These are phyloP conservation scores for Dynastes maya DNA, from an alignment of 2,888 invertebrate species.

Conservation along the genomic window DNA sequence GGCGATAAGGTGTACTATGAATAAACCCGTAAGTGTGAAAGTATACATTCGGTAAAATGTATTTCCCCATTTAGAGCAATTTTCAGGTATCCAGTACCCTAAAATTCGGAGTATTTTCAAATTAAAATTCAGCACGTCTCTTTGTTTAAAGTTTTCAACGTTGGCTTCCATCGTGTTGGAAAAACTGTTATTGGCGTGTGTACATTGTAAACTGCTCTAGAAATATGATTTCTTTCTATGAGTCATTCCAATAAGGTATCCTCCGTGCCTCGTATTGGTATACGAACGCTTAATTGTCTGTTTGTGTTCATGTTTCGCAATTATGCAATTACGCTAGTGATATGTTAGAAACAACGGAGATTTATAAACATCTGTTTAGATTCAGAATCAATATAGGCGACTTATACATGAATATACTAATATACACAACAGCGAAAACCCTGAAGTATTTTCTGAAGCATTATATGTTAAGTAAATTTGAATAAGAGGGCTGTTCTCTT, in stretches of 20 bases:
- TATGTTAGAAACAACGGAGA: neutral
- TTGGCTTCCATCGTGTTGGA: too few relatives aligned
- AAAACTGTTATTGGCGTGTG: neutral
- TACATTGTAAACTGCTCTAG: neutral
- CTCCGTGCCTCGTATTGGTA: neutral
- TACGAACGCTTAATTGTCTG: neutral
- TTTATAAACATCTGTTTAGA: conserved; percentile 7
- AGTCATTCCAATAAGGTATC: too few relatives aligned
- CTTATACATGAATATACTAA: too few relatives aligned
- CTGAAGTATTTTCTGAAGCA: too few relatives aligned
- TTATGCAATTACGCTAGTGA: neutral
- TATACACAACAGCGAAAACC: too few relatives aligned
- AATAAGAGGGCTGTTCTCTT: too few relatives aligned
- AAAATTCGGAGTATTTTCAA: neutral
- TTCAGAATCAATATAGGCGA: neutral
- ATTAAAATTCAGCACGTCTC: neutral
- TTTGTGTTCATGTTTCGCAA: conserved; percentile 19
- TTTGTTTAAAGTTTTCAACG: neutral
- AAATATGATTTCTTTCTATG: too few relatives aligned
- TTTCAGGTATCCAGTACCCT: neutral
- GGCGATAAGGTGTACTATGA: neutral
- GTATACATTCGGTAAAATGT: neutral
- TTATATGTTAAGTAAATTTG: too few relatives aligned
- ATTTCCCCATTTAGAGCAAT: neutral
- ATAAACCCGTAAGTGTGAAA: neutral